Conservation (phyloP, 2,113 vertebrate genomes). For the Alexandromys fortis region DNA sequence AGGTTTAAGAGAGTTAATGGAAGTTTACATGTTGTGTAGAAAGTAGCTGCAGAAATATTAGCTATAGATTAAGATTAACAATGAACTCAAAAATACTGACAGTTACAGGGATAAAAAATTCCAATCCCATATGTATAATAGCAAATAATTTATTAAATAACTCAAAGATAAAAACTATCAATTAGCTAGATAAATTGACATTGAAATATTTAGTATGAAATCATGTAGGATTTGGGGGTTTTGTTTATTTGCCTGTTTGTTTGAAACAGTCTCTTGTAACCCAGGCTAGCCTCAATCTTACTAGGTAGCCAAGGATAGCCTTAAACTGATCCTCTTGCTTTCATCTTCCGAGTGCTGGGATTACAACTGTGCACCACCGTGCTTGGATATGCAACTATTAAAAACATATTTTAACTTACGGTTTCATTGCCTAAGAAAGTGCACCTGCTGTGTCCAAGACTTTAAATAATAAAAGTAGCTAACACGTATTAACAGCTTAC, state of each 20-base stretch:
- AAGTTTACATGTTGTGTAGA: neutral
- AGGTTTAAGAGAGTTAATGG: neutral
- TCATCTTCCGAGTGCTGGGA: neutral
- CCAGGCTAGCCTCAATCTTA: neutral
- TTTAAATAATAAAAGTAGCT: neutral
- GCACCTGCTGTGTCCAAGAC: neutral
- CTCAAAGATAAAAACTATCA: neutral
- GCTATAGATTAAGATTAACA: neutral
- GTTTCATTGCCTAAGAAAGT: conserved; percentile 17
- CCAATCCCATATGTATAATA: neutral
- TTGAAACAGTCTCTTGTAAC: neutral
- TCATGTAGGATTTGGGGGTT: neutral
- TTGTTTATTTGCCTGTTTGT: neutral
- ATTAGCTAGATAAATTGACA: conserved; percentile 8
- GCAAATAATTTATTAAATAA: neutral
- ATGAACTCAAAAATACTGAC: neutral
- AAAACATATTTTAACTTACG: conserved; percentile 4
- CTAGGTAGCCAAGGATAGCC: neutral
- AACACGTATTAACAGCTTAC: neutral
- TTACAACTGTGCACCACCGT: neutral
- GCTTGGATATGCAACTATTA: neutral
- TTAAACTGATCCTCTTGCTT: too few species aligned
- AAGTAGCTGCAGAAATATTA: neutral
- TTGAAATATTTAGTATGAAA: conserved; percentile 4
- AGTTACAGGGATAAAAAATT: neutral